These are phyloP conservation scores for Prunella strophiata DNA, from an alignment of 2,797 vertebrate genomes.

Conservation along the genomic window DNA sequence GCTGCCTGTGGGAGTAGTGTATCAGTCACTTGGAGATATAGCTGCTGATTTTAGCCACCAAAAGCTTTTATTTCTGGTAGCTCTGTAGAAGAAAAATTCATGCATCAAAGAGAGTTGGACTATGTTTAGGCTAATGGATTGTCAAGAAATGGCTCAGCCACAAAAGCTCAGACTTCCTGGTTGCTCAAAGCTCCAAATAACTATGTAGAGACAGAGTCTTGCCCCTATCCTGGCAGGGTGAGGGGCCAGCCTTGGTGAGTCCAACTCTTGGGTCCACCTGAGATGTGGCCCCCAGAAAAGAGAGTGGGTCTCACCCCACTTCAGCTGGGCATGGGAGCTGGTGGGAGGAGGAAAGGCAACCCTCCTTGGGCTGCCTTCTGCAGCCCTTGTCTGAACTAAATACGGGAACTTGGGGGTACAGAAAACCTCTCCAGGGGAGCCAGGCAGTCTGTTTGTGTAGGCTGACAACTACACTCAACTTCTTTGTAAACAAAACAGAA, in stretches of 20 bases:
- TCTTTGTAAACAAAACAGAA: not conserved
- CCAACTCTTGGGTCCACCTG: not conserved
- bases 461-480: not conserved
- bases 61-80: not conserved
- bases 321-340: rapidly evolving
- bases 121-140: not conserved
- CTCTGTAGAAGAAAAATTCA: not conserved
- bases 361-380: not conserved
- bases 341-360: rapidly evolving
- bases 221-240: not conserved
- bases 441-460: not conserved
- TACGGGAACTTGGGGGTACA: not conserved
- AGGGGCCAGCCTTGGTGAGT: not conserved
- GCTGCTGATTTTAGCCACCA: not conserved
- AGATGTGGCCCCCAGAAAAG: not conserved
- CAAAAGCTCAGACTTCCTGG: not conserved
- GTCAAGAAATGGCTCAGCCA: not conserved
- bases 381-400: not conserved
- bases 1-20: not conserved
- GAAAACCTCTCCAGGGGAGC: not conserved
- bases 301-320: rapidly evolving
- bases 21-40: not conserved
- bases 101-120: not conserved
- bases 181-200: not conserved
- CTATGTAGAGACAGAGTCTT: not conserved